phyloP scores from a whole-genome alignment of 1,140 invertebrate genomes.

The Heterodera schachtii region DNA sequence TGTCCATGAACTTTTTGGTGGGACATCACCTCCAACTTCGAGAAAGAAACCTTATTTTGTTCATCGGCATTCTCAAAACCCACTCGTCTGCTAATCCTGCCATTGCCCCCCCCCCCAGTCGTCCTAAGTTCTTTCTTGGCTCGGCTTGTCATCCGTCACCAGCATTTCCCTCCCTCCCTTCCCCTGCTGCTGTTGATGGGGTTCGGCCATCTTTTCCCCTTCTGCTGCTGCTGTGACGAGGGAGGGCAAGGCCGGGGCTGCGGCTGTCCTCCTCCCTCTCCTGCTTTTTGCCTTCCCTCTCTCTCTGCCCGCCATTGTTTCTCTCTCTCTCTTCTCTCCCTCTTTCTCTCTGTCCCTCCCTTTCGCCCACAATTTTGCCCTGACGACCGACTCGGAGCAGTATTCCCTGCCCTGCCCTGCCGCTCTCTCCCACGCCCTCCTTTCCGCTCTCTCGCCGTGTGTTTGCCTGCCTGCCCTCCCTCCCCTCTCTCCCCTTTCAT shows the following conservation, averaged over 20 bases:
- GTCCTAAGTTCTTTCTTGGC: neutral
- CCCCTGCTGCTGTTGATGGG: constrained; percentile 5
- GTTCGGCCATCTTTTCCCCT: neutral
- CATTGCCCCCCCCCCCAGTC: too few species aligned
- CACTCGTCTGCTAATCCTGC: too few species aligned
- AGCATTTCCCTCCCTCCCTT: neutral
- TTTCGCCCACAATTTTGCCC: neutral
- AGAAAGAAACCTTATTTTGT: too few species aligned
- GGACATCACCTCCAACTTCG: too few species aligned
- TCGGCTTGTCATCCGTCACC: neutral
- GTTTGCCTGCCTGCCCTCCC: neutral
- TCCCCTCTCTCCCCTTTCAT: neutral
- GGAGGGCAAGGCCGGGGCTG: neutral
- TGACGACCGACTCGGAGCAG: constrained; percentile 19
- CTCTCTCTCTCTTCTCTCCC: neutral
- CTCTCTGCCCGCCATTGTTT: neutral
- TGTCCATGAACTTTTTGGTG: too few species aligned
- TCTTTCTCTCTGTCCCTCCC: neutral
- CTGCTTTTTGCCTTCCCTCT: neutral
- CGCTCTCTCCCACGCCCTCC: neutral
- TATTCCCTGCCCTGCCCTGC: constrained; percentile 7
- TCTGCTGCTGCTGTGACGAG: neutral
- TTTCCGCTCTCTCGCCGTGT: neutral
- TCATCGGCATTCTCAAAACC: too few species aligned
- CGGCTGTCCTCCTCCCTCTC: constrained; percentile 3